Conservation (phyloP, 2,888 invertebrate species). For the Lycocerus yunnanus region DNA sequence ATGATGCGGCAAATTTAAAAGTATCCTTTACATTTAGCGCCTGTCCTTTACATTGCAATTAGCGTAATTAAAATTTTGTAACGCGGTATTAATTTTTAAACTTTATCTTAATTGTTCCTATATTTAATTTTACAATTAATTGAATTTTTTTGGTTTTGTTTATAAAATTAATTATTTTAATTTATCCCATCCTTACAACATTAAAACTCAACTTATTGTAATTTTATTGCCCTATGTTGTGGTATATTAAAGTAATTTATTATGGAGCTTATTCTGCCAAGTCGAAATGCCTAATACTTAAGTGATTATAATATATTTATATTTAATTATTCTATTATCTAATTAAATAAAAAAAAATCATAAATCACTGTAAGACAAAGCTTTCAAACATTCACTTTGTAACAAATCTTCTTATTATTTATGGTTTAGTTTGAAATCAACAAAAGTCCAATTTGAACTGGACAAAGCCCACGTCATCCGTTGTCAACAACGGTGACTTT, state of each 20-base stretch:
- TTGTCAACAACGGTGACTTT: neutral
- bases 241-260: neutral
- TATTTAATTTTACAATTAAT: neutral
- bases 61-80: neutral
- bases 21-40: neutral
- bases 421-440: neutral
- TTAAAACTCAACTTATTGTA: neutral
- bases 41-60: neutral
- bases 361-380: neutral
- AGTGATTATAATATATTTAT: too few relatives aligned
- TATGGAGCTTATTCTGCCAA: neutral
- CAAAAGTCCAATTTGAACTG: too few relatives aligned
- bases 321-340: neutral
- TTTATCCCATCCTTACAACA: neutral
- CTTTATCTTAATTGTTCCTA: neutral
- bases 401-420: neutral
- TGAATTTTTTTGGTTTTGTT: neutral
- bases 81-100: neutral
- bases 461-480: too few relatives aligned
- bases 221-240: neutral
- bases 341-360: neutral
- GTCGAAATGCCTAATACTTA: neutral
- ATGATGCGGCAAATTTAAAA: slow-evolving; percentile 34
- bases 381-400: neutral
- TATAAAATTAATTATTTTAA: neutral